Evolutionary conservation across 2,797 vertebrate species (phyloP), one percentile per base, ranked within the genome.

Genomic region (Sphaeramia orbicularis): DNA sequence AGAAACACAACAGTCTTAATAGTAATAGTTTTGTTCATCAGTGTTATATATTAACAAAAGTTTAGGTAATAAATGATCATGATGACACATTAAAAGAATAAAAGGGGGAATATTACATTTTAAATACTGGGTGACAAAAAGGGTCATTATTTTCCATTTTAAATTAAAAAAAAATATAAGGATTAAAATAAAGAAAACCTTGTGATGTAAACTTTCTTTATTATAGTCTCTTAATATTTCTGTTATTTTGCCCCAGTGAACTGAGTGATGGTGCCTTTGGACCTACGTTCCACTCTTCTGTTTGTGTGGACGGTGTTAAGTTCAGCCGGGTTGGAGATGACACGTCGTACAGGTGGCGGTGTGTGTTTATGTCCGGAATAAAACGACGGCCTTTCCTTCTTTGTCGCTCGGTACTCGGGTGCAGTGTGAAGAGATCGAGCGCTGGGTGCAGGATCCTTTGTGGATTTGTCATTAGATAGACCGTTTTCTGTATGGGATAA

Each of bases 221-320:
- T 36, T 12, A 49, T 35, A 14, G 12, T 30, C 15, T 2, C 60
- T 41, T 61, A 30, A 10, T 11, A 7, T 10, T 7, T 15, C 4
- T 11, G 6, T 10, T 1, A 44, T 37, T 42, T 27, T 13, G 6
- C 11, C 10, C 19, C 27, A 7, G 6, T 56, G 57, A 12, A 9
- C 10, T 18, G 2, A 19, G 15, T 14, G 32, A 32, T n/a, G 59
- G 21, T 44, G 35, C 40, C 3, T 30, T 18, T 30, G 27, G 40
- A 0, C 79, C 10, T 94, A 98, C 96, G 97, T 93, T 98, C 96
- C 79, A 95, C 95, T 85, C 93, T 91, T 89, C 92, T 94, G 78
- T 95, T 95, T 15, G 92, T 71, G 61, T 91, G 91, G 49, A 85
- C 83, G 69, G 90, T 83, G n/a, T 85, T 84, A 13, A 91, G 82